Evolutionary conservation across 1,140 invertebrate genomes (phyloP), one percentile per base, ranked within the genome.

Genomic region (Listronotus bonariensis): DNA sequence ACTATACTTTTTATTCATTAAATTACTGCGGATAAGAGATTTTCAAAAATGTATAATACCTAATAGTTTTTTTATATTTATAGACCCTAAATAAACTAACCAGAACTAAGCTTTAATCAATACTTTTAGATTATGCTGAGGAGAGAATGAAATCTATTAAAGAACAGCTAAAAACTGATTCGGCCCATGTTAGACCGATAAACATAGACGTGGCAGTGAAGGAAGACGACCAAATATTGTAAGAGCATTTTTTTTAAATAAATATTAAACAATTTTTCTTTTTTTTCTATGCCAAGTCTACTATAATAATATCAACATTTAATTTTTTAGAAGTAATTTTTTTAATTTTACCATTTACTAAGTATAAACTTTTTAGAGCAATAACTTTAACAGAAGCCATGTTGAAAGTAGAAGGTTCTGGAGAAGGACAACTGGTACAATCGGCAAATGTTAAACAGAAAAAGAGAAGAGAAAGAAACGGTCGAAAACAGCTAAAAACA

Each of bases 401-500:
- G 11, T 9, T 76, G 14, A 67, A 62, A 55, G 54, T 77, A 20
- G 54, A 72, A 56, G 74, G 70, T 43, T 52, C 51, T 26, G 74
- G 73, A n/a, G 65, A 66, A n/a, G 73, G 73, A 9, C 51, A 26
- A 34, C 67, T 69, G 34, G 51, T 59, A 38, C 67, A 76, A 58
- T 70, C 69, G 11, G 48, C 34, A 36, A 72, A 67, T 60, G 45
- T 49, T n/a, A 68, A 68, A 61, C 20, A 55, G 9, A 18, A 67
- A 65, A 67, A 42, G 66, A 54, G 41, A 71, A 74, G 68, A 56
- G 66, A 42, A 74, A 72, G 45, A 76, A 74, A 69, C 49, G 80
- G 52, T 74, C 79, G 6, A 80, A 79, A 75, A 81, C 80, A 38
- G 80, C 78, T 1, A 80, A 76, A 73, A 71, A 72, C 14, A 82